Percentiles rank a stretch among this genome's conserved stretches.
These are phyloP conservation scores for Platorchestia sp. DNA, from an alignment of 1,140 invertebrate genomes.

Conservation along the genomic window DNA sequence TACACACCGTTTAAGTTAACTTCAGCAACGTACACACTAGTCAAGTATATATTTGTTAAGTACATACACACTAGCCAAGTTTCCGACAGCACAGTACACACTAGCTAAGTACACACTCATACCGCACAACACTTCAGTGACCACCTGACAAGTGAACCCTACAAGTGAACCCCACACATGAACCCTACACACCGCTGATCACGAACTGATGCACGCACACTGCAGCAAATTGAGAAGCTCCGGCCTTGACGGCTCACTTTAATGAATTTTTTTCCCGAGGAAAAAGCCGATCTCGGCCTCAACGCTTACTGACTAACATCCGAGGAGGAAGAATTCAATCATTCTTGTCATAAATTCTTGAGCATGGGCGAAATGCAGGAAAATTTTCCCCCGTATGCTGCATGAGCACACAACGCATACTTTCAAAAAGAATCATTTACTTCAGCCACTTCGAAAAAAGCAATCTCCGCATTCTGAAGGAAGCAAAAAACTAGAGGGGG, in stretches of 20 bases:
- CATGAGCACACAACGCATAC: not conserved
- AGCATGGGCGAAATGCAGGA: not conserved
- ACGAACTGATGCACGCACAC: not conserved
- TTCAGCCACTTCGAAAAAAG: not conserved
- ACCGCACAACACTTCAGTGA: too few species aligned
- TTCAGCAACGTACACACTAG: too few species aligned
- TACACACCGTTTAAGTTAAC: too few species aligned
- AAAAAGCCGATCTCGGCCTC: not conserved
- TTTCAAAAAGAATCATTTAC: not conserved
- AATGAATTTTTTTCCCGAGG: not conserved
- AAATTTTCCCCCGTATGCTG: not conserved
- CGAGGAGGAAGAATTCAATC: not conserved
- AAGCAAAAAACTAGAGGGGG: not conserved
- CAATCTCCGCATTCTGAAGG: not conserved
- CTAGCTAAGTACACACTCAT: too few species aligned
- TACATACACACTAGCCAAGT: too few species aligned
- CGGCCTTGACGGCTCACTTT: not conserved
- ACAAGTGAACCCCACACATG: too few species aligned
- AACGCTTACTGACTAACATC: not conserved
- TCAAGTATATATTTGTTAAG: too few species aligned
- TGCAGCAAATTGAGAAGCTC: not conserved
- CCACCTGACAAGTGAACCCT: too few species aligned
- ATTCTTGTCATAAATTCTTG: not conserved
- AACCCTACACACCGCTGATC: not conserved
- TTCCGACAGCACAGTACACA: too few species aligned